Conservation (phyloP, 2,113 vertebrate species). For the Stigmatopora nigra region DNA sequence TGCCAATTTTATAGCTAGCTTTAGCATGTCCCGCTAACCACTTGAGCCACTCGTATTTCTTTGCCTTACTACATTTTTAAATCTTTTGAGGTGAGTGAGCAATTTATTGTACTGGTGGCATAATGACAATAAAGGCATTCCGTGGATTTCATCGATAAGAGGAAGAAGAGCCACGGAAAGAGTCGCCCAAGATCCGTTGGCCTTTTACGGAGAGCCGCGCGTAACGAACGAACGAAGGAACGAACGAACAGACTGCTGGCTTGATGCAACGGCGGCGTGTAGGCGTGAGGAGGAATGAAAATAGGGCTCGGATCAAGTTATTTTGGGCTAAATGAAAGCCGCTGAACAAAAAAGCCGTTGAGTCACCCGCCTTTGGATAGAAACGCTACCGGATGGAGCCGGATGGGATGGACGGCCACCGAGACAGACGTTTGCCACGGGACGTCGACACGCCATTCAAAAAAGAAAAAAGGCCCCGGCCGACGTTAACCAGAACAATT, state of each 20-base stretch:
- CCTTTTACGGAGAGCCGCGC: slow-evolving; percentile 18
- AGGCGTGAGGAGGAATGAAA: slow-evolving; percentile 59
- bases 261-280: slow-evolving; percentile 52
- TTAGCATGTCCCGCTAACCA: too few relatives aligned
- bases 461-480: too few relatives aligned
- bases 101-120: too few relatives aligned
- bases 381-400: slow-evolving; percentile 13
- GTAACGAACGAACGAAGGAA: too few relatives aligned
- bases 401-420: slow-evolving; percentile 23
- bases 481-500: too few relatives aligned
- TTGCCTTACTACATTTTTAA: too few relatives aligned
- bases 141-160: too few relatives aligned
- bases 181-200: not conserved
- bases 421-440: slow-evolving; percentile 3
- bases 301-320: slow-evolving; percentile 63
- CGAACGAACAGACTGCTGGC: slow-evolving; percentile 38
- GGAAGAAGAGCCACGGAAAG: not conserved
- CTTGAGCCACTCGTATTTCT: too few relatives aligned
- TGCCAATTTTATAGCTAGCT: too few relatives aligned
- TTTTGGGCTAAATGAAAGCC: slow-evolving; percentile 55
- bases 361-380: slow-evolving; percentile 53
- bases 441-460: too few relatives aligned
- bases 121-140: too few relatives aligned
- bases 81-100: too few relatives aligned
- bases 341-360: slow-evolving; percentile 57